Evolutionary conservation across 2,888 invertebrate genomes (phyloP).

Genomic region (Aproaerema taeniolella): DNA sequence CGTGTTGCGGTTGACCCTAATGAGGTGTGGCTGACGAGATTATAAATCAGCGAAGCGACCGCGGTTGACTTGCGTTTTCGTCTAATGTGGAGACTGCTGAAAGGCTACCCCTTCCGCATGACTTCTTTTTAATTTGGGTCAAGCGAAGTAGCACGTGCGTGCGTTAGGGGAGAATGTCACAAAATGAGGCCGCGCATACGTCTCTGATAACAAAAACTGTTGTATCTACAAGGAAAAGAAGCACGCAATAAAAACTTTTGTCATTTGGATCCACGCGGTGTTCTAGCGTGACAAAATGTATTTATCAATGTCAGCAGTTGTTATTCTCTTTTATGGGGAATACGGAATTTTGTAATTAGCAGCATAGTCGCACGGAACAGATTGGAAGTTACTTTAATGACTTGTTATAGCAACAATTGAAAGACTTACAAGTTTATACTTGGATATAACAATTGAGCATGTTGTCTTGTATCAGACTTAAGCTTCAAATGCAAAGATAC

Average conservation of each 20-base stretch:
- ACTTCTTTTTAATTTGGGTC: slow-evolving; percentile 48
- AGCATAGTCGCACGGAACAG: no score
- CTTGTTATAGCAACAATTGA: no score
- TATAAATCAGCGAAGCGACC: slow-evolving; percentile 24
- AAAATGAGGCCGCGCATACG: slow-evolving; percentile 44
- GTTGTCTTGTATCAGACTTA: no score
- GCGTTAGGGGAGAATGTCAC: slow-evolving; percentile 36
- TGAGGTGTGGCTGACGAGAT: slow-evolving; percentile 17
- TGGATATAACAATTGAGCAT: no score
- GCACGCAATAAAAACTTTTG: slow-evolving; percentile 17
- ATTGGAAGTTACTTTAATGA: no score
- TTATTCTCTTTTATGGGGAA: slow-evolving; percentile 2
- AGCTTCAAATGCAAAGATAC: no score
- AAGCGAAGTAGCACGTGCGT: slow-evolving; percentile 38
- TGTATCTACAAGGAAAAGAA: slow-evolving; percentile 12
- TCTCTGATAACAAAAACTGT: slow-evolving; percentile 10
- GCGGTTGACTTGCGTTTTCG: slow-evolving; percentile 20
- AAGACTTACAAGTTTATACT: no score
- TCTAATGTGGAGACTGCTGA: slow-evolving; percentile 23
- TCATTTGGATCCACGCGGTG: neutral
- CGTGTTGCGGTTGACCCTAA: slow-evolving; percentile 17
- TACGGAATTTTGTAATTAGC: slow-evolving; percentile 3
- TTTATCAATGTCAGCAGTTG: slow-evolving; percentile 8
- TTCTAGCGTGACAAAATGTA: slow-evolving; percentile 7
- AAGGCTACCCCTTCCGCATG: slow-evolving; percentile 28